Conservation (phyloP, 2,888 invertebrate species). For the Apomyelois bistriatella region DNA sequence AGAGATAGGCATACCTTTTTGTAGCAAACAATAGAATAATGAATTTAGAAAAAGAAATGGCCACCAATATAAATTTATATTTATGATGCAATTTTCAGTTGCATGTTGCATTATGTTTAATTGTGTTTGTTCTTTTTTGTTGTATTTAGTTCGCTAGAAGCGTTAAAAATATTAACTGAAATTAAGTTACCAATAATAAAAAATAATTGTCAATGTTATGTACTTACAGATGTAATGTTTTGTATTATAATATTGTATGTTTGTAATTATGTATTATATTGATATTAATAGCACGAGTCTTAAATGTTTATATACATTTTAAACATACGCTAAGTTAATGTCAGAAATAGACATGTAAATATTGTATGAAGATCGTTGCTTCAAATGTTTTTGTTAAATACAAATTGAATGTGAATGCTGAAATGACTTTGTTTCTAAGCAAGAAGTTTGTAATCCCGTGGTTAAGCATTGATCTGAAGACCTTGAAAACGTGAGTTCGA, state of each 20-base stretch:
- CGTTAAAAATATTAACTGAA: too few species aligned
- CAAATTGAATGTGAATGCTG: slow-evolving; percentile 11
- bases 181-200: too few species aligned
- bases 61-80: too few species aligned
- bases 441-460: neutral
- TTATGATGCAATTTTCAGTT: too few species aligned
- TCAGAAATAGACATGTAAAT: neutral
- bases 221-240: neutral
- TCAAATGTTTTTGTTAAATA: slow-evolving; percentile 1
- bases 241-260: neutral
- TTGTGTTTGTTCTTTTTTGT: too few species aligned
- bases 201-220: neutral
- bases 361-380: neutral
- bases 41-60: too few species aligned
- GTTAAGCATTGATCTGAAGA: too few species aligned
- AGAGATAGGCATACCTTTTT: too few species aligned
- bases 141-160: too few species aligned
- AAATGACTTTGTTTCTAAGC: neutral
- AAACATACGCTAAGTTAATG: neutral
- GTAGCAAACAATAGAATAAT: too few species aligned
- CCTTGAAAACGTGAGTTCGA: too few species aligned
- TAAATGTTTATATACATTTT: neutral
- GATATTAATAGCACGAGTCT: neutral
- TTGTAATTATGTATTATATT: neutral
- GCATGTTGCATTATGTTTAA: too few species aligned